Percentiles rank a stretch among this genome's conserved stretches.
phyloP scores from a whole-genome alignment of 2,797 vertebrate species.

The Varecia variegata region DNA sequence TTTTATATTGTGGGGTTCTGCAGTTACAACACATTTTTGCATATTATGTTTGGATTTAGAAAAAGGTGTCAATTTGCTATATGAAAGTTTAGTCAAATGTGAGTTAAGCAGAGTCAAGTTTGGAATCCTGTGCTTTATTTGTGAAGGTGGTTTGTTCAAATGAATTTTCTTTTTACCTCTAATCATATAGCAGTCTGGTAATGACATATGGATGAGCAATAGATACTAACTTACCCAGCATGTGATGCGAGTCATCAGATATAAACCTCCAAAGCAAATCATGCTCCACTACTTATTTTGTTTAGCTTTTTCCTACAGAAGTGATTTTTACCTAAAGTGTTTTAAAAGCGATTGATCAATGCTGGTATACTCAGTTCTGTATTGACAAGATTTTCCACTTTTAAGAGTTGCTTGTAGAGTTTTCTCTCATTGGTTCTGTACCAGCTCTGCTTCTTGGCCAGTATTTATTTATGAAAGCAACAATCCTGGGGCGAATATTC shows the following conservation, averaged over 20 bases:
- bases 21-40: slow-evolving; percentile 53
- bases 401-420: not conserved
- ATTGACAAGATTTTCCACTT: not conserved
- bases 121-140: slow-evolving; percentile 26
- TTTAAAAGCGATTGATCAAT: not conserved
- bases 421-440: not conserved
- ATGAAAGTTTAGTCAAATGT: slow-evolving; percentile 51
- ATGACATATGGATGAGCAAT: not conserved
- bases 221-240: not conserved
- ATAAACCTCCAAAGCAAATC: not conserved
- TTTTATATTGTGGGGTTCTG: slow-evolving; percentile 57
- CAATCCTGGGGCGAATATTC: not conserved
- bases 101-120: not conserved
- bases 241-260: not conserved
- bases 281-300: not conserved
- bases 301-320: slow-evolving; percentile 20
- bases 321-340: not conserved
- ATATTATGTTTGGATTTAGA: slow-evolving; percentile 64
- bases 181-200: not conserved
- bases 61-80: slow-evolving; percentile 71
- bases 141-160: slow-evolving; percentile 35
- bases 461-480: not conserved
- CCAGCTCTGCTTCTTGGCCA: not conserved
- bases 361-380: not conserved
- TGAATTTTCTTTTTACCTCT: slow-evolving; percentile 33